Base-by-base conservation (phyloP, 1,140 invertebrate genomes). In the Penaeus indicus region DNA sequence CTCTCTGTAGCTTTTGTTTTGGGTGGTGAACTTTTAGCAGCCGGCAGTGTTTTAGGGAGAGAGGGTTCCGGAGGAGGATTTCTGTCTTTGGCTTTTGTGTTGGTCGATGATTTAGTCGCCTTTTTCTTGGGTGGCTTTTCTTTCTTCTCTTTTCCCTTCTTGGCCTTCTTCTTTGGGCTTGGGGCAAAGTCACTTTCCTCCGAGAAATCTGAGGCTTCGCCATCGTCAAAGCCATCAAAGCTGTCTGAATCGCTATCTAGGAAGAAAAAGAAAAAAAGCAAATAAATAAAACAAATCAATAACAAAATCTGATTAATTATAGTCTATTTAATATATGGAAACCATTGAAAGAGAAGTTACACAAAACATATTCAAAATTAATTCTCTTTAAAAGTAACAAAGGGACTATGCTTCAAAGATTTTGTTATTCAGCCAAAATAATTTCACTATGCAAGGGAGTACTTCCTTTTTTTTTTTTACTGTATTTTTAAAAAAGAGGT, bases 121-220 rank as follows among this genome's bases (percentile, higher is more conserved):
- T 72, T 72, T 54, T 47, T 67, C 64, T 72, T 72, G 54, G 84
- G 13, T 27, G 67, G 25, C 27, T 77, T 85, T n/a, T 22, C 38
- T 54, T 80, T 86, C 32, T 19, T 47, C 75, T 79, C 75, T 79
- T 80, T 79, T 64, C 13, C n/a, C 38, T 80, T 86, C 67, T 79
- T 67, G 62, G 19, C 75, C 42, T 85, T 85, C 72, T 86, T 86
- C 61, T 67, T 80, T n/a, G 85, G 85, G 42, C 67, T 61, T 64
- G 61, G 60, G 32, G 62, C 62, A 67, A 86, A 86, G 61, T 86
- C 85, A 16, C 85, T 86, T 25, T 32, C 75, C n/a, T 86, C 85
- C 19, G 85, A 86, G 32, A 79, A 62, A 21, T 79, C 78, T 8
- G 84, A 86, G 64, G 16, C 60, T 4, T 27, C 25, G 7, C 32